Evolutionary conservation across 1,140 invertebrate genomes (phyloP).

Genomic region (Temnothorax nylanderi): DNA sequence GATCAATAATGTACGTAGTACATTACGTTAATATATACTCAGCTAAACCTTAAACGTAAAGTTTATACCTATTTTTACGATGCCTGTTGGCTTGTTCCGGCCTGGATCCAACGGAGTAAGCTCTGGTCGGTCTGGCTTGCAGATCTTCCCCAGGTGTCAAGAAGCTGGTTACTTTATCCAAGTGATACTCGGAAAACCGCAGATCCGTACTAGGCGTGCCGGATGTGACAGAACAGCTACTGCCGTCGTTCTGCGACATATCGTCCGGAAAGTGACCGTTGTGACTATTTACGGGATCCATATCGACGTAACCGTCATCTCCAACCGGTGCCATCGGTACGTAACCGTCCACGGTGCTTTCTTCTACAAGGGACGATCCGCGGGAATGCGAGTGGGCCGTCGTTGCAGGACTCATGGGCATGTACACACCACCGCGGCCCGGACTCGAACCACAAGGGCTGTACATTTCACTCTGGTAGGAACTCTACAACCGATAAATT

Average conservation of each 20-base stretch:
- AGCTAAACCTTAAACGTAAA: neutral
- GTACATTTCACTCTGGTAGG: slow-evolving; percentile 87
- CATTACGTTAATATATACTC: neutral
- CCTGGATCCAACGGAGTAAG: slow-evolving; percentile 95
- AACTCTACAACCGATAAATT: slow-evolving; percentile 79
- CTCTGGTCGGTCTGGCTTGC: slow-evolving; percentile 89
- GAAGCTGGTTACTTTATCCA: slow-evolving; percentile 89
- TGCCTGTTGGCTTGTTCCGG: slow-evolving; percentile 86
- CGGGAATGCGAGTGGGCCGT: slow-evolving; percentile 79
- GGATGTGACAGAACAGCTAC: slow-evolving; percentile 91
- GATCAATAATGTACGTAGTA: neutral
- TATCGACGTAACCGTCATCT: slow-evolving; percentile 89
- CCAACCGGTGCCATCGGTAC: slow-evolving; percentile 88
- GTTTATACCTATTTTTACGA: slow-evolving; percentile 81
- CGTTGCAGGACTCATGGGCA: slow-evolving; percentile 87
- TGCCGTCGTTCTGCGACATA: slow-evolving; percentile 86
- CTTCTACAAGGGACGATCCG: slow-evolving; percentile 81
- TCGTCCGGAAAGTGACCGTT: slow-evolving; percentile 84
- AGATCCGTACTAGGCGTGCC: slow-evolving; percentile 89
- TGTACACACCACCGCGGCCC: slow-evolving; percentile 83
- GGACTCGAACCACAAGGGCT: slow-evolving; percentile 86
- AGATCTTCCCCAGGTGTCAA: slow-evolving; percentile 87
- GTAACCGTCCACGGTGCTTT: slow-evolving; percentile 86
- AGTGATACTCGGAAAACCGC: slow-evolving; percentile 88
- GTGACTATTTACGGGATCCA: slow-evolving; percentile 86